Base-by-base conservation (phyloP, 2,888 invertebrate species). In the Balanococcus diminutus region DNA sequence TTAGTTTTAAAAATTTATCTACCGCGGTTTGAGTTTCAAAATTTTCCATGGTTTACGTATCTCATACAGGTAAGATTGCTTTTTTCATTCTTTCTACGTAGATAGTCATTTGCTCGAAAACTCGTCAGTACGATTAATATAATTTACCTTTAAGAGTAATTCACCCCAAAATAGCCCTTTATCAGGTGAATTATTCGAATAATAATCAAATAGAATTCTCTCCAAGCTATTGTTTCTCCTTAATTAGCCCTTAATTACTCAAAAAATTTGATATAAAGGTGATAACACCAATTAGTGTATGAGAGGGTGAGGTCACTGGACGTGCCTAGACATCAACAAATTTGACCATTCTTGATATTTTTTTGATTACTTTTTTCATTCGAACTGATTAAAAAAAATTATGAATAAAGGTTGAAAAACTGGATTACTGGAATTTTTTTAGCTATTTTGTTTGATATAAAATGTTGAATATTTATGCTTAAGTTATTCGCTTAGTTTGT, bases 41-140 rank as follows among this genome's bases (percentile, higher is more conserved):
- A 75, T 75, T 75, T 32, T 32, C n/a, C 75, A 75, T 75, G 75
- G 25, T 75, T 75, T 32, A 75, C n/a, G 22, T 14, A 75, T 75
- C 31, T 75, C 5, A 75, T 75, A 32, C 75, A 75, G 75, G 75
- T 75, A 75, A 75, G 75, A 19, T n/a, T 16, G 2, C n/a, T 32
- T 32, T 11, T 8, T n/a, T 75, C 6, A 72, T 75, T 32, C 14
- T 0, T 75, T 16, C 32, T 5, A 25, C 19, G 32, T 32, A 32
- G 22, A 32, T n/a, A 8, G 75, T 75, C 75, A 32, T 75, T 75
- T 1, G 14, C 0, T n/a, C 75, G 75, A 75, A 75, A 32, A 16
- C 6, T 32, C 32, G n/a, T 6, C 32, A 0, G 75, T n/a, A 32
- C 75, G 75, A 75, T 32, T 25, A 16, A 32, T 19, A 32, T 1